Base-by-base conservation (phyloP, 2,113 vertebrate genomes). In the Pseudorasbora parva region DNA sequence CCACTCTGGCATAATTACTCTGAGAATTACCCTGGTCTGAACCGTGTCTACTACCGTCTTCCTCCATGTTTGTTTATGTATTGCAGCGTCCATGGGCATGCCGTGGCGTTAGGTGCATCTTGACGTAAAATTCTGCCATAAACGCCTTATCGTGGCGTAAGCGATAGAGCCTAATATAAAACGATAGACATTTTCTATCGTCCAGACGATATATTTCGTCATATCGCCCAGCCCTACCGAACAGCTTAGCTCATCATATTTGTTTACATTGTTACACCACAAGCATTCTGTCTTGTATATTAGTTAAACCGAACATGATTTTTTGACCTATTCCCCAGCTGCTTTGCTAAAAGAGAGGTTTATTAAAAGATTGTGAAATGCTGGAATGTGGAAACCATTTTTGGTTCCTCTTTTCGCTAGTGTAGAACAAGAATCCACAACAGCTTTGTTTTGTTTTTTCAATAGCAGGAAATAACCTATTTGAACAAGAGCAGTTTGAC, bases 381-480 rank as follows among this genome's bases (percentile, higher is more conserved):
- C 69, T 83, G 41, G 15, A 21, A 51, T 74, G 71, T 74, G 45
- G 71, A 74, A 74, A 25, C n/a, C 15, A 17, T 51, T 17, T 25
- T 83, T 27, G 21, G 81, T 84, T 91, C 51, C 79, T 41, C 86
- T 91, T 89, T 87, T 84, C 87, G 88, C 82, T 33, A 10, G 14
- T 12, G 5, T 79, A 37, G 69, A 54, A 79, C 30, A 41, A 62
- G 30, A 81, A 45, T 74, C 72, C 75, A 69, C 51, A 73, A 68
- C 82, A 84, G 85, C 87, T 87, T 86, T 88, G 74, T 88, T 89
- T 89, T 89, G n/a, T n/a, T n/a, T n/a, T 89, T 88, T 88, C 33
- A 68, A 43, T 41, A 82, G 87, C 88, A 93, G 92, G 91, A 93
- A 93, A 91, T 45, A 54, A 85, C 87, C 90, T 89, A 89, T 91